Base-by-base conservation (phyloP, 1,140 invertebrate species). In the Bactericera cockerelli region DNA sequence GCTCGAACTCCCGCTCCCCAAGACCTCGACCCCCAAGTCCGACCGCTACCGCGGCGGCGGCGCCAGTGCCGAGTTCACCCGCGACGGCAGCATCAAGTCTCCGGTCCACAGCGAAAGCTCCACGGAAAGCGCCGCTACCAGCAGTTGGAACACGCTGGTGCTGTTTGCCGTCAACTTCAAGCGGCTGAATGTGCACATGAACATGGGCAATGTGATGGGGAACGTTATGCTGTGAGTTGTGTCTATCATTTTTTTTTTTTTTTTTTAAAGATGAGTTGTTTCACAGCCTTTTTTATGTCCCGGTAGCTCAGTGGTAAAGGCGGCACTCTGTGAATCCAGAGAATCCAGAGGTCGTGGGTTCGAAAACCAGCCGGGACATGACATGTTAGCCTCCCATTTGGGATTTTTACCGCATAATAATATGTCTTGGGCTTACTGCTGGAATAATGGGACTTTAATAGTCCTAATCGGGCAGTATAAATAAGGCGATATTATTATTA, bases 121-220 rank as follows among this genome's bases (percentile, higher is more conserved):
- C 8, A 49, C 42, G 8, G 42, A 49, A n/a, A 49, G 42, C n/a
- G n/a, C 42, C n/a, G n/a, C n/a, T n/a, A 49, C 42, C 4, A 61
- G 57, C 14, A 81, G 84, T 19, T 98, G 93, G 94, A 91, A 97
- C 72, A 97, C 93, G 2, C 73, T 97, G 14, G 93, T 98, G 1
- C 72, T 98, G 28, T 95, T 97, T 76, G 90, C 91, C 1, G 84
- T 98, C 11, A 97, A 96, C 74, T 90, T 98, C 66, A 93, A 91
- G 2, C 84, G 87, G 65, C 75, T 98, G 22, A 94, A 96, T 71
- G 87, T 98, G 16, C 90, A 95, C 67, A 96, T 98, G 87, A 97
- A 97, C 72, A 98, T 98, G 90, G 92, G 93, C 19, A 98, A 97
- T 70, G 93, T 97, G 1, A 97, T 97, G 89, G 94, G 94, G 21